Evolutionary conservation across 2,113 vertebrate genomes (phyloP).

Genomic region (Gila orcuttii): DNA sequence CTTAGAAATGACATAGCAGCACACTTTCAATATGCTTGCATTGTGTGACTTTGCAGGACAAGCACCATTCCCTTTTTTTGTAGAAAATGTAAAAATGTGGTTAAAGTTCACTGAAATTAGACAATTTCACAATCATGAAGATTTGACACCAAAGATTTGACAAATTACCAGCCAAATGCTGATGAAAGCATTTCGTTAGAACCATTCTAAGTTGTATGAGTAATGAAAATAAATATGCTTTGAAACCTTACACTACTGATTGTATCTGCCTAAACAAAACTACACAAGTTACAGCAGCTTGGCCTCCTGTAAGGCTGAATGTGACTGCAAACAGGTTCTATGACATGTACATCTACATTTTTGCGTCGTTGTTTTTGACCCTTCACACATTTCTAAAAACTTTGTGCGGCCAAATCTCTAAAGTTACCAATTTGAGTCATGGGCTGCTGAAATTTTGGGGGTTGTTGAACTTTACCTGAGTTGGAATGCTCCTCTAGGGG

Average conservation of each 20-base stretch:
- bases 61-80: background rate
- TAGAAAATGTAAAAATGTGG: background rate
- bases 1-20: no score
- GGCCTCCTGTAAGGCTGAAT: background rate
- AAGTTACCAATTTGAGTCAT: background rate
- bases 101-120: background rate
- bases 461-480: constrained; percentile 23
- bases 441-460: background rate
- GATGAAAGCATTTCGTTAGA: background rate
- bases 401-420: background rate
- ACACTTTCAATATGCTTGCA: no score
- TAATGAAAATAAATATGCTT: background rate
- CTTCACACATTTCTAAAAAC: background rate
- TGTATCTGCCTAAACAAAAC: background rate
- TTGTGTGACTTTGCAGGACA: background rate
- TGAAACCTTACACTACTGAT: background rate
- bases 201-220: background rate
- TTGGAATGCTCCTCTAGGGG: constrained; percentile 23
- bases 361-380: background rate
- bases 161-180: background rate
- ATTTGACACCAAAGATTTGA: background rate
- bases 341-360: background rate
- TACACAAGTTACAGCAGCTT: constrained; percentile 13
- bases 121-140: background rate
- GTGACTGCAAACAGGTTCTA: constrained; percentile 18